Percentiles rank a stretch among this genome's conserved stretches.
phyloP scores from a whole-genome alignment of 2,888 invertebrate species.

The Aphodius granarius region DNA sequence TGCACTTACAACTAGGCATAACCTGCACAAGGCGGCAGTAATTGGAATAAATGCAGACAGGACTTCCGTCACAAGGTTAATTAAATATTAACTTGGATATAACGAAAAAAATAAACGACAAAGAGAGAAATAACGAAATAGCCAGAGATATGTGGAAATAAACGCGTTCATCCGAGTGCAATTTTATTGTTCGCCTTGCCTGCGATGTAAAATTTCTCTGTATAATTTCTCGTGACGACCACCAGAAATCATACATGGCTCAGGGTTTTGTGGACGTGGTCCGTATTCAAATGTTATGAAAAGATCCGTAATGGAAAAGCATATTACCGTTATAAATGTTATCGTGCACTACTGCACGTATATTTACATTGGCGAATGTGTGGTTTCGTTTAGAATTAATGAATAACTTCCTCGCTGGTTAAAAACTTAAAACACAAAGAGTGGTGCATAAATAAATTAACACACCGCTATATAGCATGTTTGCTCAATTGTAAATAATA shows the following conservation, averaged over 20 bases:
- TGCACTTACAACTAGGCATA: too few relatives aligned
- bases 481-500: too few relatives aligned
- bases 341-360: neutral
- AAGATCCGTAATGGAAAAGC: neutral
- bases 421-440: too few relatives aligned
- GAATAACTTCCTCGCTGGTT: too few relatives aligned
- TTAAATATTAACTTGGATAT: constrained; percentile 7
- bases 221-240: too few relatives aligned
- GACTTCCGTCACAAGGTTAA: neutral
- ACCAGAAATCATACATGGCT: too few relatives aligned
- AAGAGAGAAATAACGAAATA: neutral
- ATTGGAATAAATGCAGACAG: neutral
- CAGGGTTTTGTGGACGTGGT: neutral
- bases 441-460: too few relatives aligned
- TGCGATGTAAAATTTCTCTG: too few relatives aligned
- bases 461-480: too few relatives aligned
- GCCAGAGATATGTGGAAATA: neutral
- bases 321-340: neutral
- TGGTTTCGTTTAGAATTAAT: neutral
- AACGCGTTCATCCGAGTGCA: too few relatives aligned
- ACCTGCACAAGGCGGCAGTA: neutral
- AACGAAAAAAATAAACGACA: neutral
- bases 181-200: too few relatives aligned
- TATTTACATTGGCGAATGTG: neutral
- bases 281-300: neutral